Evolutionary conservation across 2,113 vertebrate species (phyloP), one percentile per base, ranked within the genome.

Genomic region (Pterocles burchelli): DNA sequence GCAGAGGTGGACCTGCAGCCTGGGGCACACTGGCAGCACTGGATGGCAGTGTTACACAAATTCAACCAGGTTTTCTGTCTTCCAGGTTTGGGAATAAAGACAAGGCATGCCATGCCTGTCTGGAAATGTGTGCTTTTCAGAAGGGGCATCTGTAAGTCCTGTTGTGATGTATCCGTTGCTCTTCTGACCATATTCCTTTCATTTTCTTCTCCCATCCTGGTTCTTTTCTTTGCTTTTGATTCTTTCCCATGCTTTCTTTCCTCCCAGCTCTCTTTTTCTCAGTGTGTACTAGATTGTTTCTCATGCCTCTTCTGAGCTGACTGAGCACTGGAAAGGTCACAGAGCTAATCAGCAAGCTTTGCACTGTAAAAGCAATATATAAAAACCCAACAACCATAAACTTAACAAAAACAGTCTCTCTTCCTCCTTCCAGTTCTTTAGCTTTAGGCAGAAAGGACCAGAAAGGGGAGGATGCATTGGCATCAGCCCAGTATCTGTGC

Each of bases 41-140:
- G 85, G 90, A 80, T 90, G 93, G 88, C 83, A 84, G 63, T 43
- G 52, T 93, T 93, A 92, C 57, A 46, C 66, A 81, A 65, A 33
- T 84, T 83, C 83, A 86, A 10, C 34, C 48, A 65, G 43, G 31
- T 52, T 74, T 87, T 55, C 24, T 33, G 38, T 59, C 34, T 85
- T 81, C 52, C 10, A 52, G 13, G 18, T 62, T 77, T 68, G 65
- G 51, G 13, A 94, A 74, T 71, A 52, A 65, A 45, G 63, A 36
- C 34, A 67, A 57, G 84, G 14, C 19, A 28, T 61, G 22, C 24
- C n/a, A 13, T 48, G 17, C 31, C 14, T 77, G 48, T 36, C 48
- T 81, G 68, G 51, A 74, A 83, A 63, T 16, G 12, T 20, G 10
- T 48, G 29, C 8, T 18, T 79, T 67, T 84, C 17, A 2, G 41